phyloP scores from a whole-genome alignment of 2,113 vertebrate genomes.

The Poecile atricapillus region DNA sequence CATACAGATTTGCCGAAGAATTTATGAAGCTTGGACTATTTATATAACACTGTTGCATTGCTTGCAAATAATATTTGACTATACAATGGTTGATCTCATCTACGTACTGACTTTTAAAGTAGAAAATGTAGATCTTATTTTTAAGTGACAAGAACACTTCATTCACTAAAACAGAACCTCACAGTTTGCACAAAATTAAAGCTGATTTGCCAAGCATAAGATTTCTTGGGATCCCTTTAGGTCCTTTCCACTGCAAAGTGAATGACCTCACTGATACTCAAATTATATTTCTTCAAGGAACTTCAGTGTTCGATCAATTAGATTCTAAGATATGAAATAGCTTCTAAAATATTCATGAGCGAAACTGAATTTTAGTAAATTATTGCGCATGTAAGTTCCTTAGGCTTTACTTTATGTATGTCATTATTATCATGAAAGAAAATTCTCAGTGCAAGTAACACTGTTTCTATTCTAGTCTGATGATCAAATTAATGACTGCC shows the following conservation, averaged over 20 bases:
- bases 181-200: background rate
- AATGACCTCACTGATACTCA: background rate
- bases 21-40: background rate
- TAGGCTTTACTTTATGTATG: background rate
- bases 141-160: background rate
- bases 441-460: background rate
- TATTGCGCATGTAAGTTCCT: background rate
- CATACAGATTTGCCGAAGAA: conserved; percentile 6
- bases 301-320: background rate
- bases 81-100: background rate
- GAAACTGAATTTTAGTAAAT: background rate
- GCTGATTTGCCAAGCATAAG: background rate
- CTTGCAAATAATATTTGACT: background rate
- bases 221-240: background rate
- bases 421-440: background rate
- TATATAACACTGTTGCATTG: background rate
- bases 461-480: background rate
- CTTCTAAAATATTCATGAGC: background rate
- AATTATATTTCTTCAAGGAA: background rate
- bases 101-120: background rate
- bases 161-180: background rate
- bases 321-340: background rate
- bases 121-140: background rate
- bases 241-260: background rate
- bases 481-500: background rate